A percentile compares a stretch with the other conserved stretches of the same genome.
These are phyloP conservation scores for Tenebrosternarchus preto DNA, from an alignment of 2,113 vertebrate genomes.

Conservation along the genomic window DNA sequence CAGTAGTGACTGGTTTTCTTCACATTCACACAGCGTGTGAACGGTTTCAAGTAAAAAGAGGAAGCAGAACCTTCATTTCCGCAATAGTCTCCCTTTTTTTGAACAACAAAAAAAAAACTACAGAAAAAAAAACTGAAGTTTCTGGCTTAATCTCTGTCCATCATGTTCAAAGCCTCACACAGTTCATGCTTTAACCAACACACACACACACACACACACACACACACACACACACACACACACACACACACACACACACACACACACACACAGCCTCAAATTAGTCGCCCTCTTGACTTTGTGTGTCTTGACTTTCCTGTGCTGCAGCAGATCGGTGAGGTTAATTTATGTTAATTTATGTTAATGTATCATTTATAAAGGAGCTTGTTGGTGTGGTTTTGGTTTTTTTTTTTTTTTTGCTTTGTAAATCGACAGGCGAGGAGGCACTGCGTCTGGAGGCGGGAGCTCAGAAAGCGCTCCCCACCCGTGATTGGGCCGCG, in stretches of 20 bases:
- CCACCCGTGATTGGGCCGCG: slow-evolving; percentile 71
- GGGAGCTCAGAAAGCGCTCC: slow-evolving; percentile 78
- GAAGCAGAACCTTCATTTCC: not conserved
- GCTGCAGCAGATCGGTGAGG: slow-evolving; percentile 33
- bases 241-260: slow-evolving; percentile 1
- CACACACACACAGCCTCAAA: slow-evolving; percentile 46
- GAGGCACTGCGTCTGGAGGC: not conserved
- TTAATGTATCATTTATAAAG: slow-evolving; percentile 84
- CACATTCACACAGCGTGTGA: too few relatives aligned
- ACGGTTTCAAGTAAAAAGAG: not conserved
- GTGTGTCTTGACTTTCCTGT: slow-evolving; percentile 35
- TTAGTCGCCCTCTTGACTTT: slow-evolving; percentile 39
- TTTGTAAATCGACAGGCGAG: slow-evolving; percentile 79
- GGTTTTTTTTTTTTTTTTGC: slow-evolving; percentile 59
- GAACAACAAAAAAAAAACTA: slow-evolving; percentile 16
- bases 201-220: too few relatives aligned
- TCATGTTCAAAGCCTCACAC: slow-evolving; percentile 45
- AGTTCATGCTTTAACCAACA: too few relatives aligned
- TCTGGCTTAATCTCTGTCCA: slow-evolving; percentile 28
- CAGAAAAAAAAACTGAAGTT: slow-evolving; percentile 31
- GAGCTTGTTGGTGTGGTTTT: slow-evolving; percentile 73
- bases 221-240: not conserved
- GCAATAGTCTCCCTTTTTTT: not conserved
- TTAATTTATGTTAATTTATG: slow-evolving; percentile 56
- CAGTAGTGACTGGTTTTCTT: too few relatives aligned